These are phyloP conservation scores for Eilema caniola DNA, from an alignment of 2,888 invertebrate species.

Conservation along the genomic window DNA sequence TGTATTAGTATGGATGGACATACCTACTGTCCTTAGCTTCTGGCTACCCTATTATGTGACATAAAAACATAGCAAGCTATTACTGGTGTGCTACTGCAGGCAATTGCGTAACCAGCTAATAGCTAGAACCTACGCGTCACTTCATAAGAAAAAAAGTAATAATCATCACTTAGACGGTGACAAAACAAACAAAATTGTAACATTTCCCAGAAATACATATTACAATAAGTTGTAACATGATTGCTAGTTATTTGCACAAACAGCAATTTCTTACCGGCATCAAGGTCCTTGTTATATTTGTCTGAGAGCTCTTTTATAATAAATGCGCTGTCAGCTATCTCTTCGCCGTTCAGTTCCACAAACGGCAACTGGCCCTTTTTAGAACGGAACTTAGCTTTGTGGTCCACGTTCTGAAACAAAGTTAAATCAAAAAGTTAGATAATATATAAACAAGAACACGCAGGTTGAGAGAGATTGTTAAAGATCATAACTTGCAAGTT, in stretches of 20 bases:
- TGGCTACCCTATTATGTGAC: no score
- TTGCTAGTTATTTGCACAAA: neutral
- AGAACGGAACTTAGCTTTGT: slow-evolving; percentile 97
- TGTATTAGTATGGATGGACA: no score
- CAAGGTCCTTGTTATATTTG: slow-evolving; percentile 94
- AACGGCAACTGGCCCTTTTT: slow-evolving; percentile 98
- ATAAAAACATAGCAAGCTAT: neutral
- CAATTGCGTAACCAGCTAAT: neutral
- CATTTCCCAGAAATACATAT: neutral
- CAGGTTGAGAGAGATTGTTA: neutral
- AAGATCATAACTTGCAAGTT: no score
- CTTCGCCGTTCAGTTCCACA: slow-evolving; percentile 97
- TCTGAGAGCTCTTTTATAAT: slow-evolving; percentile 95
- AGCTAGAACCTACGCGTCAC: neutral
- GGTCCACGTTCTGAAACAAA: slow-evolving; percentile 95
- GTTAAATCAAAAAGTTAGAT: neutral
- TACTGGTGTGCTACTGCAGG: neutral
- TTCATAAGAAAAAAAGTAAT: neutral
- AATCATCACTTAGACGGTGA: neutral
- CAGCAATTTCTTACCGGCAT: slow-evolving; percentile 83
- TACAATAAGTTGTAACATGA: slow-evolving; percentile 9
- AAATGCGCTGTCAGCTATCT: slow-evolving; percentile 96
- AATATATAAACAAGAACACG: neutral
- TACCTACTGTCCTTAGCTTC: no score
- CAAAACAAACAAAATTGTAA: neutral